phyloP scores from a whole-genome alignment of 1,140 invertebrate species.

The Vanessa atalanta region DNA sequence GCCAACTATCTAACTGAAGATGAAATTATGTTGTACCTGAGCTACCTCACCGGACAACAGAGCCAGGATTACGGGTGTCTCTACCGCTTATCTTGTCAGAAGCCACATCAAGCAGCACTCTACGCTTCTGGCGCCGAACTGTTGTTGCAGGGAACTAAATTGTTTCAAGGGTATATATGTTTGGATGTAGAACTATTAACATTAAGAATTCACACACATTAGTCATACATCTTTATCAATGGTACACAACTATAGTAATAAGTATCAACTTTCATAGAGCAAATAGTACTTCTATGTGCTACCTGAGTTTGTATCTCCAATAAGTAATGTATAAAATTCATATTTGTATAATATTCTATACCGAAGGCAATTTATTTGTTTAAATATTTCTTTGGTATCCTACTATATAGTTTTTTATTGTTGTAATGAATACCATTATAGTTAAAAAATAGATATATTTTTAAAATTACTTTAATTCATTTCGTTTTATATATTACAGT shows the following conservation, averaged over 20 bases:
- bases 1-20: conserved; percentile 82
- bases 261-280: too few species aligned
- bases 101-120: conserved; percentile 85
- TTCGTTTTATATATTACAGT: conserved; percentile 46
- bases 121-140: conserved; percentile 89
- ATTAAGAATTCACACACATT: too few species aligned
- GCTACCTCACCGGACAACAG: conserved; percentile 85
- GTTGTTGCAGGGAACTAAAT: conserved; percentile 85
- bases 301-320: too few species aligned
- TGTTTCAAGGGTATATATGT: conserved; percentile 83
- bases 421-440: background rate
- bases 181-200: background rate
- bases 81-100: conserved; percentile 87
- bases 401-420: too few species aligned
- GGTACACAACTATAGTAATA: too few species aligned
- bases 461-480: conserved; percentile 2
- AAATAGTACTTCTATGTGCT: too few species aligned
- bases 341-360: too few species aligned
- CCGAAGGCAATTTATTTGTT: too few species aligned
- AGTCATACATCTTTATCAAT: too few species aligned
- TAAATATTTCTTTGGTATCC: too few species aligned
- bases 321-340: too few species aligned
- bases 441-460: background rate
- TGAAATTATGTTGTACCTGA: conserved; percentile 85
- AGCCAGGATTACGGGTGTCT: conserved; percentile 86